phyloP scores from a whole-genome alignment of 2,113 vertebrate genomes.

The Patagioenas fasciata region DNA sequence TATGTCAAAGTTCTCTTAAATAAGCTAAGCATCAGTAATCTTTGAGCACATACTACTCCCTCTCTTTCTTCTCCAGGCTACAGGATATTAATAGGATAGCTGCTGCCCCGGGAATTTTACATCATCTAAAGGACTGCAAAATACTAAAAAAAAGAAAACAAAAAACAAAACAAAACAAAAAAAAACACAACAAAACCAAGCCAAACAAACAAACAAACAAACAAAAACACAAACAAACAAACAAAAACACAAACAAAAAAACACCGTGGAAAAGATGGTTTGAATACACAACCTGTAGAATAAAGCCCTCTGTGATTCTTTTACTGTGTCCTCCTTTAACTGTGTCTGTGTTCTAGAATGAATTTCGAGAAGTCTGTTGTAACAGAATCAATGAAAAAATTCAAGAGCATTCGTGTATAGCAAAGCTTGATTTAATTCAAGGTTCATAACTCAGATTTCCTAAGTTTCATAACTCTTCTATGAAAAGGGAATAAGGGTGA shows the following conservation, averaged over 20 bases:
- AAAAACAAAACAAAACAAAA: background rate
- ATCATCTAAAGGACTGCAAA: background rate
- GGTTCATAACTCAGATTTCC: background rate
- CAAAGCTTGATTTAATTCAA: background rate
- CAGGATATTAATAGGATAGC: background rate
- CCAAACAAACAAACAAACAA: too few relatives aligned
- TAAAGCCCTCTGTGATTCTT: rapidly evolving
- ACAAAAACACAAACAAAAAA: rapidly evolving
- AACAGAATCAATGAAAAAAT: background rate
- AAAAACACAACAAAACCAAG: rapidly evolving
- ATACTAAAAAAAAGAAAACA: rapidly evolving
- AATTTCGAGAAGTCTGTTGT: background rate
- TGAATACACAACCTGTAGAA: background rate
- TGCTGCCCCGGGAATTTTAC: background rate
- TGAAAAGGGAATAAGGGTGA: background rate
- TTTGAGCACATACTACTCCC: background rate
- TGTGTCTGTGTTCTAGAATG: background rate
- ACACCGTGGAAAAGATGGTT: rapidly evolving
- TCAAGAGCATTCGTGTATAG: background rate
- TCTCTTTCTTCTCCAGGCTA: background rate
- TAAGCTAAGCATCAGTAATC: background rate
- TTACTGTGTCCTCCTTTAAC: background rate
- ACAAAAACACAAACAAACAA: background rate
- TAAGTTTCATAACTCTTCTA: background rate
- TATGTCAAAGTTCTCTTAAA: background rate